A percentile compares a stretch with the other conserved stretches of the same genome.
These are phyloP conservation scores for Aphidius colemani DNA, from an alignment of 2,888 invertebrate species.

Conservation along the genomic window DNA sequence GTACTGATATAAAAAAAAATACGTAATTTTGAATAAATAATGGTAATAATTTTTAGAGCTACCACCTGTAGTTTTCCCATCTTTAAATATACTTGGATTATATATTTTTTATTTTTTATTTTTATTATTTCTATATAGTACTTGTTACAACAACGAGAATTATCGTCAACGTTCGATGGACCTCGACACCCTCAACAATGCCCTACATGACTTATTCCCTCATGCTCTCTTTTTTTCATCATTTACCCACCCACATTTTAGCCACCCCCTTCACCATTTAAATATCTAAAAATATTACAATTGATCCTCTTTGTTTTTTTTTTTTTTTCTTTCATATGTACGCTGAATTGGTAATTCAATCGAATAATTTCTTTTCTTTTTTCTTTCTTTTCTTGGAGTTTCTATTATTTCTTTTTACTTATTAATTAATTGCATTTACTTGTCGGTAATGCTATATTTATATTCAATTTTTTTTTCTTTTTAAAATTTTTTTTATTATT, in stretches of 20 bases:
- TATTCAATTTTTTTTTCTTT: too few species aligned
- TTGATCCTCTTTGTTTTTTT: not conserved
- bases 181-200: not conserved
- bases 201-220: not conserved
- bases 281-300: conserved; percentile 5
- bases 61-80: conserved; percentile 16
- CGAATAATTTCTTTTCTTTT: too few species aligned
- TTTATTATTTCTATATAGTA: conserved; percentile 1
- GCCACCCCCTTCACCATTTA: not conserved
- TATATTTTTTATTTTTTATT: not conserved
- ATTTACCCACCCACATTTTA: too few species aligned
- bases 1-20: too few species aligned
- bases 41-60: not conserved
- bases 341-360: not conserved
- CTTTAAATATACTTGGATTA: not conserved
- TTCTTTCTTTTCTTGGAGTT: too few species aligned
- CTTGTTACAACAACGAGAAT: conserved; percentile 5
- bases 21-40: too few species aligned
- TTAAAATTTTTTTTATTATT: too few species aligned
- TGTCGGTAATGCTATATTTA: too few species aligned
- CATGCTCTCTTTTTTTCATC: too few species aligned
- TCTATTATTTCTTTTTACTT: too few species aligned
- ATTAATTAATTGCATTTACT: too few species aligned
- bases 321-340: not conserved
- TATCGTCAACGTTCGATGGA: conserved; percentile 5